Base-by-base conservation (phyloP, 2,888 invertebrate species). In the Apotomis betuletana region DNA sequence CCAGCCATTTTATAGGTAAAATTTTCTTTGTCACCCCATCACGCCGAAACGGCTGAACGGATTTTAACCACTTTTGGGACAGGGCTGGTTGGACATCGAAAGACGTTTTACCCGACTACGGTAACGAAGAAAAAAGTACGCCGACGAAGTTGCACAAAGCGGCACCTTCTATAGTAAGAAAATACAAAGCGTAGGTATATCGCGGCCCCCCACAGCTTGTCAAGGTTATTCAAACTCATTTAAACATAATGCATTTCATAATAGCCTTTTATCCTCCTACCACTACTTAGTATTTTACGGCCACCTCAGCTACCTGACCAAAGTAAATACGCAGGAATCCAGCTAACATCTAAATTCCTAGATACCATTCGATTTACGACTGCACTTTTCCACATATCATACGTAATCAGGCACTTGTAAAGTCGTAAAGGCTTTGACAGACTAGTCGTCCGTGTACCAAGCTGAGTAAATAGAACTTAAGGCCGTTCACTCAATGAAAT, bases 361-460 rank as follows among this genome's bases (percentile, higher is more conserved):
- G 69, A 68, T 41, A 67, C 65, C 70, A 55, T 61, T 70, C 60
- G 51, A 57, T 67, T 62, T 67, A 71, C 49, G 67, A 71, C 71
- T 57, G 55, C 65, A 62, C 68, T 69, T 74, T 74, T 69, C 69
- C 71, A 74, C 74, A 65, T 70, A 63, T 36, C 67, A 13, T 15
- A 70, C 60, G 38, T 71, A 67, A 69, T 67, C 38, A 61, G 60
- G 61, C 64, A 69, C 68, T 73, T 67, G 71, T 70, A 63, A 61
- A 74, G 67, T 75, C 57, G n/a, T 71, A 63, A 62, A 72, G 62
- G 69, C 68, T 72, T 76, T 72, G 71, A 70, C 52, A 72, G 60
- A 70, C 74, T 73, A 64, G 76, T 74, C 74, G 75, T 74, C 73
- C 72, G 61, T 74, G 71, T 49, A 49, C 57, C 62, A 55, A 57